Evolutionary conservation across 2,888 invertebrate species (phyloP).

Genomic region (Diplolepis rosae): DNA sequence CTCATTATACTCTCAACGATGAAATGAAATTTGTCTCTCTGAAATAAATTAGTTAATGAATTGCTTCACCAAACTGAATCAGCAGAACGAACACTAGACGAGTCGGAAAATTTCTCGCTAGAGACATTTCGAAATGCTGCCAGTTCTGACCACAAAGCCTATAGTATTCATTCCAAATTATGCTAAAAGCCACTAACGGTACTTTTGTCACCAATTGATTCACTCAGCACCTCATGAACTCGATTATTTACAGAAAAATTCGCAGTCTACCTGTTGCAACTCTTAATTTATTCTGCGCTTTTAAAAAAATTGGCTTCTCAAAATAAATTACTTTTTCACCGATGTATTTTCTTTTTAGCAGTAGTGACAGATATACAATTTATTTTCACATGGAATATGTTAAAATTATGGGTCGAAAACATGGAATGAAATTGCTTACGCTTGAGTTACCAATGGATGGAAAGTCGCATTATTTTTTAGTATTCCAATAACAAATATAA

Average conservation of each 20-base stretch:
- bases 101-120: slow-evolving; percentile 35
- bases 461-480: not conserved
- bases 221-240: not conserved
- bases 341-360: no score
- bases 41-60: slow-evolving; percentile 63
- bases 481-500: not conserved
- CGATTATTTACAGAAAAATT: not conserved
- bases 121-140: slow-evolving; percentile 23
- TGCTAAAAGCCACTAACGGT: slow-evolving; percentile 9
- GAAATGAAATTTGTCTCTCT: slow-evolving; percentile 55
- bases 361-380: not conserved
- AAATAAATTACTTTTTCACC: no score
- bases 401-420: not conserved
- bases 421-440: not conserved
- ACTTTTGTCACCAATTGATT: slow-evolving; percentile 1
- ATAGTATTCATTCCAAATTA: not conserved
- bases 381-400: not conserved
- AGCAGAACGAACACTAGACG: slow-evolving; percentile 2
- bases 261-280: not conserved
- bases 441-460: not conserved
- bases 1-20: slow-evolving; percentile 58
- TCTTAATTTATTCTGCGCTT: not conserved
- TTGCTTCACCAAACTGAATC: slow-evolving; percentile 39
- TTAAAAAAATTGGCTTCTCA: no score
- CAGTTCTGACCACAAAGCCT: not conserved